Base-by-base conservation (phyloP, 1,140 invertebrate genomes). In the Bombus ignitus region DNA sequence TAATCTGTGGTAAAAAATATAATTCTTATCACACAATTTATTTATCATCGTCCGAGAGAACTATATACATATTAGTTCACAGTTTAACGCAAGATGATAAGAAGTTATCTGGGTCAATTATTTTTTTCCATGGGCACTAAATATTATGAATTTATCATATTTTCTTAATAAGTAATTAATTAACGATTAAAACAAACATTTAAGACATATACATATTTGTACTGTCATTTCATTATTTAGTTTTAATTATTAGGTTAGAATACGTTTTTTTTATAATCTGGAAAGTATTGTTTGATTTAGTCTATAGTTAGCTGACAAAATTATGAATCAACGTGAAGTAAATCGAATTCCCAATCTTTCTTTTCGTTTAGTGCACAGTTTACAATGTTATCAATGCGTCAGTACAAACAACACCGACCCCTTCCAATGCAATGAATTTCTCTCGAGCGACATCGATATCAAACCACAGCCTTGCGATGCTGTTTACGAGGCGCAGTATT, bases 351-450 rank as follows among this genome's bases (percentile, higher is more conserved):
- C n/a, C 32, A 12, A 62, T 82, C 88, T 89, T 59, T 77, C 80
- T 87, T 92, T 88, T 94, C 85, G 87, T 94, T 94, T 94, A 97
- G 97, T 96, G 85, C 73, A 93, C 88, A 96, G 96, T 88, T 97
- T 99, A 89, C 95, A 97, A 86, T 99, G 99, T 94, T 99, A 98
- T 94, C 97, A 98, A 92, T 99, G 99, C 95, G 97, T 96, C 85
- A 98, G 98, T 65, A 98, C 97, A 76, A 97, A 98, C 93, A 97
- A 97, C 35, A 93, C 96, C 28, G 96, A 97, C 93, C 97, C 97
- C 8, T 98, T 98, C 93, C 97, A 98, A 92, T 99, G 99, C 95
- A 98, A 98, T 91, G 98, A 99, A 94, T 97, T 97, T 92, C 96
- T 98, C 91, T 96, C 97, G 75, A 95, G 96, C 66, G 97, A 97